phyloP scores from a whole-genome alignment of 2,888 invertebrate genomes.

The Xanthorhoe designata region DNA sequence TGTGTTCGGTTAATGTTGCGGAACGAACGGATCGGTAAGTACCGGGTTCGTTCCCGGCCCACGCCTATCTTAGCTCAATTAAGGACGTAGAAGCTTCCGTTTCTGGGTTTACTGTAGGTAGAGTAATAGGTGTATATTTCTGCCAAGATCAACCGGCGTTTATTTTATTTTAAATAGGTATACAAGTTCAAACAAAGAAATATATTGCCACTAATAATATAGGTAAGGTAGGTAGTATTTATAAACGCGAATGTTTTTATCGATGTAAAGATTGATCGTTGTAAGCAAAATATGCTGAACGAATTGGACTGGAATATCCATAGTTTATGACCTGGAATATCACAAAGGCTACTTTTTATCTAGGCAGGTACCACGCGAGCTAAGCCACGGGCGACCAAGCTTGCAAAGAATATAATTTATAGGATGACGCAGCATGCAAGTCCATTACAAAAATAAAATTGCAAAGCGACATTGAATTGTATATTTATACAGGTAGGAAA shows the following conservation, averaged over 20 bases:
- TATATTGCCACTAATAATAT: no score
- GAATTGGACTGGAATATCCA: no score
- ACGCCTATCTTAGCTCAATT: slow-evolving; percentile 68
- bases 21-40: slow-evolving; percentile 57
- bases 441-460: slow-evolving; percentile 17
- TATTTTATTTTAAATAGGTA: no score
- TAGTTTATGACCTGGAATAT: no score
- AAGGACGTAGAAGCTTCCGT: slow-evolving; percentile 64
- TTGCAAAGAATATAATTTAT: background rate
- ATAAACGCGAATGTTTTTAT: no score
- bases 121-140: slow-evolving; percentile 4
- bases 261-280: no score
- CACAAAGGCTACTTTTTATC: no score
- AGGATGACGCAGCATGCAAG: slow-evolving; percentile 11
- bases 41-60: slow-evolving; percentile 53
- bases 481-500: slow-evolving; percentile 17
- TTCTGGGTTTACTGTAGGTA: slow-evolving; percentile 46
- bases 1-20: slow-evolving; percentile 63
- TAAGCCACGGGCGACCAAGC: no score
- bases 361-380: no score
- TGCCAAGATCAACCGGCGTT: background rate
- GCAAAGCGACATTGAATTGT: slow-evolving; percentile 23
- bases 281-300: no score
- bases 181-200: no score
- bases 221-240: no score